Conservation (phyloP, 2,797 vertebrate genomes). For the Trematomus bernacchii region DNA sequence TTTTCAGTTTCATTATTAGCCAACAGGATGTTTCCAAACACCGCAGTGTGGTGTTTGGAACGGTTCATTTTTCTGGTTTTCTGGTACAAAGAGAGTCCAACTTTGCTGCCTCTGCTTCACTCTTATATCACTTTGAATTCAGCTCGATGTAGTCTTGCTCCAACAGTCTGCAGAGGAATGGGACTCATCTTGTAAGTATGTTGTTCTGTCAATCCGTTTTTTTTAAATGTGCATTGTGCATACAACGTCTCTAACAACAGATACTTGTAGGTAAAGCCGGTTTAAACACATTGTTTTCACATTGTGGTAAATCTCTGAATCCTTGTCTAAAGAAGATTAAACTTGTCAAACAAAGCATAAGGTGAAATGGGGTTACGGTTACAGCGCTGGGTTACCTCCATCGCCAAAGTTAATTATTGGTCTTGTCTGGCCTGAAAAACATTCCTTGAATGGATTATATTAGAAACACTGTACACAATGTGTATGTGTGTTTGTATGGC, state of each 20-base stretch:
- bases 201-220: not conserved
- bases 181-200: constrained; percentile 53
- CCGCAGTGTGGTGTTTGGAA: constrained; percentile 11
- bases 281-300: constrained; percentile 14
- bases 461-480: constrained; percentile 7
- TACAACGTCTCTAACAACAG: constrained; percentile 1
- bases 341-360: constrained; percentile 41
- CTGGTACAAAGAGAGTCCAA: not conserved
- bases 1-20: constrained; percentile 59
- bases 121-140: constrained; percentile 21
- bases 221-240: constrained; percentile 5
- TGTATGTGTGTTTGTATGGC: not conserved
- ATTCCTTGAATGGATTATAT: not conserved
- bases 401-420: constrained; percentile 24
- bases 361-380: constrained; percentile 24
- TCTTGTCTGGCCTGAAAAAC: constrained; percentile 17
- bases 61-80: constrained; percentile 31
- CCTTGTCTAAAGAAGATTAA: constrained; percentile 62
- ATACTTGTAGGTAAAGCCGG: not conserved
- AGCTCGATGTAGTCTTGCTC: constrained; percentile 4
- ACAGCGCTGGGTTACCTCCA: constrained; percentile 26
- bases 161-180: constrained; percentile 9
- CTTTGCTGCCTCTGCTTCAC: not conserved
- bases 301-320: constrained; percentile 40
- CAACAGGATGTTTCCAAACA: constrained; percentile 77